A percentile compares a stretch with the other conserved stretches of the same genome.
These are phyloP conservation scores for Ptychochromis oligacanthus DNA, from an alignment of 2,113 vertebrate genomes.

Conservation along the genomic window DNA sequence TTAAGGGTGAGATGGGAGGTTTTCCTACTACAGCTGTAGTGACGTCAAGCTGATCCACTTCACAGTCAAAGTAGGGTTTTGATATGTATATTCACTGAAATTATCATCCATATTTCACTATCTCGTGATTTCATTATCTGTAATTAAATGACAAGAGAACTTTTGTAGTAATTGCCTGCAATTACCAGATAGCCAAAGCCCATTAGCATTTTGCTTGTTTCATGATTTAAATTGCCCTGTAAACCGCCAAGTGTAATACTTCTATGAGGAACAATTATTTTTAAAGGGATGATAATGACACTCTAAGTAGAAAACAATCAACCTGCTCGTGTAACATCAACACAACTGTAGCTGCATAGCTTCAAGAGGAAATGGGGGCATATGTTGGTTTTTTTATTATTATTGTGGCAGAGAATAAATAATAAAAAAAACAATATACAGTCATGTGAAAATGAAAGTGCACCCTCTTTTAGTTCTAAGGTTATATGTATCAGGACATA, in stretches of 20 bases:
- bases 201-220: slow-evolving; percentile 79
- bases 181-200: slow-evolving; percentile 64
- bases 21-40: slow-evolving; percentile 3
- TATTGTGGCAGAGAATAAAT: background rate
- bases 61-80: slow-evolving; percentile 52
- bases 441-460: too few species aligned
- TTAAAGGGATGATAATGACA: slow-evolving; percentile 47
- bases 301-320: slow-evolving; percentile 45
- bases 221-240: slow-evolving; percentile 49
- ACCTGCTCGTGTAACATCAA: slow-evolving; percentile 15
- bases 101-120: slow-evolving; percentile 63
- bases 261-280: slow-evolving; percentile 41
- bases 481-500: too few species aligned
- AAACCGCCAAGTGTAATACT: slow-evolving; percentile 37
- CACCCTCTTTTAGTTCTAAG: too few species aligned
- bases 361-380: background rate
- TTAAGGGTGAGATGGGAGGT: background rate
- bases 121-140: slow-evolving; percentile 68
- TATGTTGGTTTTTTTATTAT: background rate
- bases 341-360: background rate
- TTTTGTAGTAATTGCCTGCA: slow-evolving; percentile 75
- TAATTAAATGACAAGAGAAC: slow-evolving; percentile 71
- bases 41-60: slow-evolving; percentile 61
- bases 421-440: too few species aligned
- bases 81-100: slow-evolving; percentile 68